These are phyloP conservation scores for Clarias laeviceps DNA, from an alignment of 2,797 vertebrate genomes.

Conservation along the genomic window DNA sequence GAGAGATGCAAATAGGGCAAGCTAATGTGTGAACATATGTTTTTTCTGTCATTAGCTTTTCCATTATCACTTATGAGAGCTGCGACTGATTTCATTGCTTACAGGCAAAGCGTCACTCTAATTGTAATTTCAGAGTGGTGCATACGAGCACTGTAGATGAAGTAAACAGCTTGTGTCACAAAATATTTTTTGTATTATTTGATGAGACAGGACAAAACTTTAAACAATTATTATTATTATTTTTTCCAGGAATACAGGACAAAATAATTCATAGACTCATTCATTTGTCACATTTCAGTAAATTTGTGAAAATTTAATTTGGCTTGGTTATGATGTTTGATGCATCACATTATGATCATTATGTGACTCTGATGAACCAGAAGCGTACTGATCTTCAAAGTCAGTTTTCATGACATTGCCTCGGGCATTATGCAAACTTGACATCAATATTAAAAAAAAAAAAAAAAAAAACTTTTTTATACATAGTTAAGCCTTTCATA, in stretches of 20 bases:
- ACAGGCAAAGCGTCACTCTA: conserved; percentile 48
- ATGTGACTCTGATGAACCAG: neutral
- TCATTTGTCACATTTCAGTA: neutral
- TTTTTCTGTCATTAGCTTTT: conserved; percentile 58
- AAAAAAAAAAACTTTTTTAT: no score
- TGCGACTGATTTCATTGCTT: conserved; percentile 55
- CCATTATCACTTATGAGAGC: conserved; percentile 57
- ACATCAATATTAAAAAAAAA: neutral
- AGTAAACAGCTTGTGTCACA: conserved; percentile 42
- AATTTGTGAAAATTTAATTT: neutral
- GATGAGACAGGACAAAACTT: conserved; percentile 3
- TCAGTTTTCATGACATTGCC: neutral
- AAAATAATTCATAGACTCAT: neutral
- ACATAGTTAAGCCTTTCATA: neutral
- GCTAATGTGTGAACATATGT: conserved; percentile 62
- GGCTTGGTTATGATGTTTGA: neutral
- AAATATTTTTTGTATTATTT: conserved; percentile 22
- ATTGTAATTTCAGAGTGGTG: conserved; percentile 41
- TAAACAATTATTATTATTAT: no score
- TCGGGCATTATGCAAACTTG: neutral
- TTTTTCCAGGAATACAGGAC: neutral
- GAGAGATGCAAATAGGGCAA: conserved; percentile 41
- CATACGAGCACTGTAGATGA: conserved; percentile 18
- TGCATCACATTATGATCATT: neutral
- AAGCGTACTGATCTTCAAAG: conserved; percentile 4